phyloP scores from a whole-genome alignment of 2,888 invertebrate species.

The Cephus rjabovi region DNA sequence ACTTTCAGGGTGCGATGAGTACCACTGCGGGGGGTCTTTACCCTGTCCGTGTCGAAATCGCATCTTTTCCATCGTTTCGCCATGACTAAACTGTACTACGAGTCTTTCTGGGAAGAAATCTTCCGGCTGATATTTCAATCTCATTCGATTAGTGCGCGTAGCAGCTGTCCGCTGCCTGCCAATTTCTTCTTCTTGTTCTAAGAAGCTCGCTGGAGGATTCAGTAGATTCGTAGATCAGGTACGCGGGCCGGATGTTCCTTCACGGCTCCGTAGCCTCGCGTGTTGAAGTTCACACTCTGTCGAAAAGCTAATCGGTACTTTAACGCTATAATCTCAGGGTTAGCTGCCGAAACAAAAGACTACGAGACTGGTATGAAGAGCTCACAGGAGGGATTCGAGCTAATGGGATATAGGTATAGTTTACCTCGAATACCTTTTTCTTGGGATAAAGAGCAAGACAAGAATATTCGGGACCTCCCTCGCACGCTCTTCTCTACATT shows the following conservation, averaged over 20 bases:
- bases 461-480: background rate
- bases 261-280: conserved; percentile 13
- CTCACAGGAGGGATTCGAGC: conserved; percentile 17
- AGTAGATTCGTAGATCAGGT: background rate
- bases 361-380: conserved; percentile 23
- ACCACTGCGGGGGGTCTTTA: conserved; percentile 43
- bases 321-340: conserved; percentile 45
- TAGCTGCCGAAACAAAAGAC: conserved; percentile 22
- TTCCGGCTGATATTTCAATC: background rate
- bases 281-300: conserved; percentile 43
- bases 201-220: background rate
- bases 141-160: background rate
- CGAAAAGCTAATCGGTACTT: conserved; percentile 39
- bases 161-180: background rate
- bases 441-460: background rate
- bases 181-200: background rate
- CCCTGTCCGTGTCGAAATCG: conserved; percentile 30
- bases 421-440: conserved; percentile 1
- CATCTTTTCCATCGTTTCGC: conserved; percentile 19
- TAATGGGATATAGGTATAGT: conserved; percentile 8
- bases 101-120: background rate
- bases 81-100: background rate
- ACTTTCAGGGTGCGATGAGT: conserved; percentile 47
- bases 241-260: background rate
- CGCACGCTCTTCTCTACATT: conserved; percentile 26